Evolutionary conservation across 2,888 invertebrate genomes (phyloP), one percentile per base, ranked within the genome.

Genomic region (Tridacna gigas): DNA sequence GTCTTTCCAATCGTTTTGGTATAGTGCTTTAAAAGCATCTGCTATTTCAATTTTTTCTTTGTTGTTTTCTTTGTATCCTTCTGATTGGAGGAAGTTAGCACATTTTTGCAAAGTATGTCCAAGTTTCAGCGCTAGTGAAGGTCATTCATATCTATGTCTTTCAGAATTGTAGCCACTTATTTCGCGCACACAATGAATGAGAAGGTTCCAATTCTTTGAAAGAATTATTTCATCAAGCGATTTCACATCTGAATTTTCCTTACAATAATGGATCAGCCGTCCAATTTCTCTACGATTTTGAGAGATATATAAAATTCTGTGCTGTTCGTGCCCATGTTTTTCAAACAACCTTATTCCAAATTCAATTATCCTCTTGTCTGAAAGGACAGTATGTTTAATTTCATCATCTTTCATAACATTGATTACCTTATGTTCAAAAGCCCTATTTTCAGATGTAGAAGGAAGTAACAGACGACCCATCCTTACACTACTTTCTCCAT

Each of bases 371-470:
- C 56, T 20, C 9, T 2, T 11, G 65, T 84, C 84, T 28, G 28
- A 20, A 63, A 63, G 28, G 12, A 65, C 28, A 11, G 20, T 51
- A 20, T 26, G 28, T 48, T 80, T 83, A 2, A 83, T 45, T 11
- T 77, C 51, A 76, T 79, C 83, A 60, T 83, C 77, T 25, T 74
- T 76, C n/a, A n/a, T n/a, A n/a, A n/a, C n/a, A n/a, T n/a, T n/a
- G n/a, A n/a, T n/a, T n/a, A 83, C 65, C 11, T 83, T 83, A 26
- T 76, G 20, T 13, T 26, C 11, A 7, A 82, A 60, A 37, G n/a
- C 61, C 51, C 45, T n/a, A 20, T 22, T n/a, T 20, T 22, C 0
- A 71, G 45, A 60, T 15, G 13, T 15, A 7, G 67, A 13, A 18
- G 22, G 69, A 9, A 69, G 45, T 20, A 69, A 9, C 28, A 22